These are phyloP conservation scores for Bombus affinis DNA, from an alignment of 1,140 invertebrate species.

Conservation along the genomic window DNA sequence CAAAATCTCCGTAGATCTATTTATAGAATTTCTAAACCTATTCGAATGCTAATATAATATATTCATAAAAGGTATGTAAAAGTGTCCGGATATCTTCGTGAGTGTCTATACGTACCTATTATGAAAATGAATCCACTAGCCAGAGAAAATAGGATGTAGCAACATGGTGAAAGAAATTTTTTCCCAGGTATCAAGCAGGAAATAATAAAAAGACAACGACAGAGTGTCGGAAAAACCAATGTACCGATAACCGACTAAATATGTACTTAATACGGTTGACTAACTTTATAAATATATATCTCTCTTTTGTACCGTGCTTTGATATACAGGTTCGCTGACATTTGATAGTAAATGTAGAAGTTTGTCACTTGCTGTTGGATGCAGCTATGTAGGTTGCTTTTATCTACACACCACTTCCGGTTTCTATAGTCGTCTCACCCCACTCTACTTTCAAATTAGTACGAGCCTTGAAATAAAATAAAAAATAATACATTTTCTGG, in stretches of 20 bases:
- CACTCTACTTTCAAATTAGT: background rate
- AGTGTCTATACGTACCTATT: too few species aligned
- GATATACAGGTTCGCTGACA: slow-evolving; percentile 48
- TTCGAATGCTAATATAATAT: too few species aligned
- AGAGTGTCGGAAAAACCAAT: background rate
- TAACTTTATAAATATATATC: slow-evolving; percentile 48
- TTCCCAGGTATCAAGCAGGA: background rate
- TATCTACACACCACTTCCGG: slow-evolving; percentile 57
- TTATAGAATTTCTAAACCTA: too few species aligned
- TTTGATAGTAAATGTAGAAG: slow-evolving; percentile 44
- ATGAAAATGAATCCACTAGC: too few species aligned
- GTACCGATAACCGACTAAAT: slow-evolving; percentile 4
- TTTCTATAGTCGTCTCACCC: background rate
- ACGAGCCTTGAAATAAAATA: background rate
- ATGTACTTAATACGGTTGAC: slow-evolving; percentile 13
- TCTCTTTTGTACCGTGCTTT: slow-evolving; percentile 20
- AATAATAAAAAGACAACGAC: background rate
- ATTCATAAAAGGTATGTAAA: too few species aligned
- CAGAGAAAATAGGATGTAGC: too few species aligned
- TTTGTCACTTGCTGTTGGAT: slow-evolving; percentile 44
- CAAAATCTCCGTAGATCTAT: too few species aligned
- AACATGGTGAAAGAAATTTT: background rate
- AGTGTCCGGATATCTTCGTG: too few species aligned
- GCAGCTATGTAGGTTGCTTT: slow-evolving; percentile 46
- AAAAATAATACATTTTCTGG: background rate